Evolutionary conservation across 2,797 vertebrate species (phyloP).

Genomic region (Centroberyx gerrardi): DNA sequence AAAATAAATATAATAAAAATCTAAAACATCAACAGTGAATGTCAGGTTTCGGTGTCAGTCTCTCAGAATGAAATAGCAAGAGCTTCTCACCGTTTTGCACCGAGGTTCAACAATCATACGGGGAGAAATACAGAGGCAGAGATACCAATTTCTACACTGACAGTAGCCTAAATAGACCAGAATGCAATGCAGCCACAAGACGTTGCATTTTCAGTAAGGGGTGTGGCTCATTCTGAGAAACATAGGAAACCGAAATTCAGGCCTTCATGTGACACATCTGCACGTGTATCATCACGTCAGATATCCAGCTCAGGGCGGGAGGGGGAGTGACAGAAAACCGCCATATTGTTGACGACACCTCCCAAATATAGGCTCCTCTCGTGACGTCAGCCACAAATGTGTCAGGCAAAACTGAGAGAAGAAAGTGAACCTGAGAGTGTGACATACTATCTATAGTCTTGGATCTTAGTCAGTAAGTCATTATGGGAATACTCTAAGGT

Average conservation of each 20-base stretch:
- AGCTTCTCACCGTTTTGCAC: no score
- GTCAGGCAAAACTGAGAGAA: conserved; percentile 58
- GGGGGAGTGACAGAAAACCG: conserved; percentile 47
- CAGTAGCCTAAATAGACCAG: background rate
- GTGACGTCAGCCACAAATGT: conserved; percentile 63
- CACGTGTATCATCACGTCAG: conserved; percentile 50
- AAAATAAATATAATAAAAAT: no score
- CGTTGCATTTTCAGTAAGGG: no score
- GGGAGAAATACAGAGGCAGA: background rate
- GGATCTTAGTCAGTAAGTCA: conserved; percentile 52
- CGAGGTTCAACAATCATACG: no score
- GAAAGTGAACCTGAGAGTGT: conserved; percentile 51
- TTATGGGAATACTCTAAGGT: conserved; percentile 44
- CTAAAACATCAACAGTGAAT: no score
- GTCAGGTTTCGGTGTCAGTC: no score
- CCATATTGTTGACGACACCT: conserved; percentile 61
- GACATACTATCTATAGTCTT: conserved; percentile 65
- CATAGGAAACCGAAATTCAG: background rate
- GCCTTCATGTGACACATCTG: conserved; percentile 52
- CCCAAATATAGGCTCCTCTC: conserved; percentile 65
- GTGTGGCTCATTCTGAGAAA: no score
- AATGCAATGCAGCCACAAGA: background rate
- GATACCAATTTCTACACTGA: background rate
- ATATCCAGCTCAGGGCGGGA: conserved; percentile 34
- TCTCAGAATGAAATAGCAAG: no score